Evolutionary conservation across 1,140 invertebrate genomes (phyloP).

Genomic region (Ceratina calcarata): DNA sequence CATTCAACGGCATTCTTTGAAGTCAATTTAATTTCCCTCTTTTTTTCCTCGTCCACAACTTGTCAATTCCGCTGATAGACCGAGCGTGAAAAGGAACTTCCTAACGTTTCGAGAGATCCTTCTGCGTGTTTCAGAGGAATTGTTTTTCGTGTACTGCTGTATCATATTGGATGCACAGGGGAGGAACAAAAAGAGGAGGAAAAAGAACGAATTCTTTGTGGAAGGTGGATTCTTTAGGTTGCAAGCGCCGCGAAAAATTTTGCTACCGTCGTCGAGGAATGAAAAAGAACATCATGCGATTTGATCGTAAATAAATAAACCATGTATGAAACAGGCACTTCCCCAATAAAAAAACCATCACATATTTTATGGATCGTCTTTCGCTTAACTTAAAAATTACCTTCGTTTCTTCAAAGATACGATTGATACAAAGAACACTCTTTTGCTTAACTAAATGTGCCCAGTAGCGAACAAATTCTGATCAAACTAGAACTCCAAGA

Average conservation of each 20-base stretch:
- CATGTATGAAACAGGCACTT: background rate
- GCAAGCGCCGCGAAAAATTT: constrained; percentile 14
- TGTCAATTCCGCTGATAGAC: constrained; percentile 29
- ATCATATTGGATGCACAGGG: constrained; percentile 31
- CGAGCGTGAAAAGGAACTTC: constrained; percentile 17
- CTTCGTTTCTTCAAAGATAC: background rate
- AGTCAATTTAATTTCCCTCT: background rate
- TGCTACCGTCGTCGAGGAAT: background rate
- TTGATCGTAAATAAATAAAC: constrained; percentile 25
- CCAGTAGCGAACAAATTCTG: background rate
- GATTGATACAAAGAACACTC: too few relatives aligned
- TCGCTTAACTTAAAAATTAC: background rate
- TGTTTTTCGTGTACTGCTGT: constrained; percentile 27
- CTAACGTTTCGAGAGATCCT: constrained; percentile 24
- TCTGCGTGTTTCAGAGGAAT: constrained; percentile 25
- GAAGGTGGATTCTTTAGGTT: constrained; percentile 6
- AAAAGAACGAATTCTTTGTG: background rate
- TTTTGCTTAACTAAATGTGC: too few relatives aligned
- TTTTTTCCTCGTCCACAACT: background rate
- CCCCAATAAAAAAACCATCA: background rate
- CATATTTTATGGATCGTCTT: too few relatives aligned
- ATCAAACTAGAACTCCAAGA: background rate
- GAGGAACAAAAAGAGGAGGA: background rate
- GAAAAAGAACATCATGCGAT: background rate
- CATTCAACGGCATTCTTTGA: background rate